Conservation (phyloP, 2,113 vertebrate genomes). For the Poecilia latipinna region DNA sequence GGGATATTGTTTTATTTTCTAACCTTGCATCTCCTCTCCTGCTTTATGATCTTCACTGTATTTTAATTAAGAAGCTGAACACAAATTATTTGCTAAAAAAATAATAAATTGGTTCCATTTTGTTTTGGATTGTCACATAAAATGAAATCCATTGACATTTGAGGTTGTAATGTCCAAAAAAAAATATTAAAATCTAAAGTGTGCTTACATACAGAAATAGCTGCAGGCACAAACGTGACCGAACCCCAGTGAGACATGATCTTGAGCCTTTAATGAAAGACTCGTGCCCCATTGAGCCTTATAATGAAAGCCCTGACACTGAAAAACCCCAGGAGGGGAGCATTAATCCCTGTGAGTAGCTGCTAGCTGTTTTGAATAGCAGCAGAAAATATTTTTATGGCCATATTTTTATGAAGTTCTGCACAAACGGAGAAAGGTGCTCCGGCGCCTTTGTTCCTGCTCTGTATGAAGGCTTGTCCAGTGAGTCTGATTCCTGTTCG, state of each 20-base stretch:
- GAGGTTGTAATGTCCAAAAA: too few species aligned
- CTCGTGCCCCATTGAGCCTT: conserved; percentile 73
- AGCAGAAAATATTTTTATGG: conserved; percentile 18
- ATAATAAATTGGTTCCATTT: too few species aligned
- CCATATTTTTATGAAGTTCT: not conserved
- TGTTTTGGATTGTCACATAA: too few species aligned
- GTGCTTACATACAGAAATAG: too few species aligned
- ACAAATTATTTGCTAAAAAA: too few species aligned
- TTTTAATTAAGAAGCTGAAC: too few species aligned
- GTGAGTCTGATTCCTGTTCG: conserved; percentile 50
- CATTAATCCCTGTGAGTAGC: conserved; percentile 55
- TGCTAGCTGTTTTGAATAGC: conserved; percentile 29
- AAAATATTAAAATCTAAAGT: too few species aligned
- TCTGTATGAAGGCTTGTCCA: conserved; percentile 51
- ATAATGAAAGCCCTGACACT: conserved; percentile 73
- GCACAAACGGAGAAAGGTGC: conserved; percentile 23
- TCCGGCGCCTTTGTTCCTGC: conserved; percentile 20
- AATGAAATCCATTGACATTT: too few species aligned
- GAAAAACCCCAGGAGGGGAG: conserved; percentile 47
- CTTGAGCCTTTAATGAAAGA: conserved; percentile 72
- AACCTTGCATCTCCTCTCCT: too few species aligned
- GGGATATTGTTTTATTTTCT: too few species aligned
- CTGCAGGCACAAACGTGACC: conserved; percentile 1
- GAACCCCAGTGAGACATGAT: conserved; percentile 61
- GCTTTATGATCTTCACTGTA: too few species aligned